These are phyloP conservation scores for Balaenoptera acutorostrata DNA, from an alignment of 2,113 vertebrate genomes.

Conservation along the genomic window DNA sequence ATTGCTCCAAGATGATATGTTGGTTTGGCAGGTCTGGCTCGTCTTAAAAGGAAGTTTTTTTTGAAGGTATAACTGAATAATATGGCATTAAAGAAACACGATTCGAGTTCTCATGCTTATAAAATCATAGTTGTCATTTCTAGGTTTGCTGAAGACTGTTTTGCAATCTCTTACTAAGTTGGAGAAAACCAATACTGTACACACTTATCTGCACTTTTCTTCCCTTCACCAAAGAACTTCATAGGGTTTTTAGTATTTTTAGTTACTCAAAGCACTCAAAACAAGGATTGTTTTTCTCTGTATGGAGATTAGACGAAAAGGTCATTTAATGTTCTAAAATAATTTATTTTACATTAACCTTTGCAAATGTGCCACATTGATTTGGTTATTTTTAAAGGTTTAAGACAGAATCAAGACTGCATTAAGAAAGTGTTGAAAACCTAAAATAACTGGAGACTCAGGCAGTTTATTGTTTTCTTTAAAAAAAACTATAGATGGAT, in stretches of 20 bases:
- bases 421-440: neutral
- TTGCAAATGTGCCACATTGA: neutral
- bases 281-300: neutral
- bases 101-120: conserved; percentile 32
- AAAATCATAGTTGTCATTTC: conserved; percentile 57
- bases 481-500: neutral
- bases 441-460: neutral
- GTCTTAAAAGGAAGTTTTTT: conserved; percentile 59
- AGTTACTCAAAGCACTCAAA: neutral
- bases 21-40: conserved; percentile 59
- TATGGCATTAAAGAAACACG: conserved; percentile 66
- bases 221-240: neutral
- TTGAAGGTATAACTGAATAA: conserved; percentile 46
- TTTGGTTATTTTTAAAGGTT: neutral
- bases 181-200: conserved; percentile 18
- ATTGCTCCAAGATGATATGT: conserved; percentile 61
- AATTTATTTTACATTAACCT: neutral
- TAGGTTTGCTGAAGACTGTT: conserved; percentile 40
- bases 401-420: neutral
- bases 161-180: conserved; percentile 8
- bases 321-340: conserved; percentile 25
- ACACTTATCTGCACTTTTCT: conserved; percentile 20
- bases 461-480: neutral
- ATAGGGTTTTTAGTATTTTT: neutral
- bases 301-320: neutral